phyloP scores from a whole-genome alignment of 2,113 vertebrate species.

The Phocoena phocoena region DNA sequence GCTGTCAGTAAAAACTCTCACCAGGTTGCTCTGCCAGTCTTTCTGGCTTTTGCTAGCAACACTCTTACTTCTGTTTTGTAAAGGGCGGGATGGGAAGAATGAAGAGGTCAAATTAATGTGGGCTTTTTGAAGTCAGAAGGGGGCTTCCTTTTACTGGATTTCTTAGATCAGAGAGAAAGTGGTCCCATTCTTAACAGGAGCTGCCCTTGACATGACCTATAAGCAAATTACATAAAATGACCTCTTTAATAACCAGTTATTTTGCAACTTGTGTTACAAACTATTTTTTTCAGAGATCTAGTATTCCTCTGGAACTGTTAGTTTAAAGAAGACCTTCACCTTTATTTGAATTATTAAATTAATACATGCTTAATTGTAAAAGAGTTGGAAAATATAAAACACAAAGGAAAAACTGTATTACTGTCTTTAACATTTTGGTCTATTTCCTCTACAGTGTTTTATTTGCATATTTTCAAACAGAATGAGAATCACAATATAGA shows the following conservation, averaged over 20 bases:
- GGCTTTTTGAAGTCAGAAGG: not conserved
- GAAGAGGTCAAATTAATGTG: not conserved
- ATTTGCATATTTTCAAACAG: not conserved
- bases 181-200: not conserved
- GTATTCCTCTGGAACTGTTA: not conserved
- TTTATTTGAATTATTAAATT: constrained; percentile 13
- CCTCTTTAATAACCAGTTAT: not conserved
- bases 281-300: not conserved
- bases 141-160: not conserved
- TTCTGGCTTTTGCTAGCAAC: not conserved
- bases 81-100: not conserved
- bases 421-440: not conserved
- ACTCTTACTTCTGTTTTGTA: not conserved
- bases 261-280: not conserved
- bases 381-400: not conserved
- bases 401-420: not conserved
- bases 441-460: not conserved
- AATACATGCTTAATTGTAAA: not conserved
- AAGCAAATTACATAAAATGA: not conserved
- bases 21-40: not conserved
- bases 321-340: not conserved
- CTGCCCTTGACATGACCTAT: not conserved
- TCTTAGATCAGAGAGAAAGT: not conserved
- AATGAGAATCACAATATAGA: not conserved
- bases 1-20: not conserved